Conservation (phyloP, 2,888 invertebrate genomes). For the Mantis religiosa region DNA sequence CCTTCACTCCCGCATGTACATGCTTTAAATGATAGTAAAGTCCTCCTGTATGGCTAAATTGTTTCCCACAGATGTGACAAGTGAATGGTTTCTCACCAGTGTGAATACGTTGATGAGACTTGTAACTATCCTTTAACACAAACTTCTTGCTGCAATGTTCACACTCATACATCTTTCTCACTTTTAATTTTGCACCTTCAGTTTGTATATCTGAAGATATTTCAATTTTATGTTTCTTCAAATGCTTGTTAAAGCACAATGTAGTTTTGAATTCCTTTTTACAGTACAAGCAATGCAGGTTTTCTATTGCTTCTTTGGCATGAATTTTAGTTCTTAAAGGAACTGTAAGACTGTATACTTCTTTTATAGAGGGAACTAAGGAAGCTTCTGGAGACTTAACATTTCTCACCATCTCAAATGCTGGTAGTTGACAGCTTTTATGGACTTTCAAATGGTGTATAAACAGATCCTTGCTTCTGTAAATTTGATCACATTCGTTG, state of each 20-base stretch:
- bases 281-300: neutral
- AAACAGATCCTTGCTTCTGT: neutral
- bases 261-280: neutral
- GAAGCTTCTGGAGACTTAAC: neutral
- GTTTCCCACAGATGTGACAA: conserved; percentile 63
- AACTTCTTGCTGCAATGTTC: conserved; percentile 22
- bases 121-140: conserved; percentile 16
- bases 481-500: neutral
- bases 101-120: conserved; percentile 47
- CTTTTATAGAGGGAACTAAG: neutral
- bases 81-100: conserved; percentile 60
- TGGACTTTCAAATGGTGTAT: neutral
- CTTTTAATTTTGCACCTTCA: neutral
- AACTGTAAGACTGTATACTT: neutral
- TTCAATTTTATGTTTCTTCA: neutral
- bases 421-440: neutral
- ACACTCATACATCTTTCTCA: neutral
- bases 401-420: neutral
- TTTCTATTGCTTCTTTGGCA: neutral
- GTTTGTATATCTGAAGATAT: neutral
- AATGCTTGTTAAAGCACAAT: neutral
- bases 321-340: neutral
- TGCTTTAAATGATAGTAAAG: conserved; percentile 51
- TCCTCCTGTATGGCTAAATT: conserved; percentile 61
- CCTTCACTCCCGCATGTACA: conserved; percentile 47